Evolutionary conservation across 1,140 invertebrate genomes (phyloP), one percentile per base, ranked within the genome.

Genomic region (Coenobita brevimanus): DNA sequence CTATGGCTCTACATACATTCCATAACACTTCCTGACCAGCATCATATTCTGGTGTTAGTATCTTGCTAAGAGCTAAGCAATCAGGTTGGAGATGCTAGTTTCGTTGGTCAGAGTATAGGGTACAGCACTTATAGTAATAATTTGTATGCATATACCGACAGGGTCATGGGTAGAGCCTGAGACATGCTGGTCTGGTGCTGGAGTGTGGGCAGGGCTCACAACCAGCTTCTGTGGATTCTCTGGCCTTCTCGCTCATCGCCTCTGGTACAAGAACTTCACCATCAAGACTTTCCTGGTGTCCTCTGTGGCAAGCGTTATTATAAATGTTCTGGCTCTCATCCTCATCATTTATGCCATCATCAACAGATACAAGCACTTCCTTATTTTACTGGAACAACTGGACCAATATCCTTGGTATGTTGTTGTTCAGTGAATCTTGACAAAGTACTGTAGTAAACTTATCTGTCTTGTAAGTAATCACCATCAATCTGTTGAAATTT

Each of bases 201-300:
- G 84, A 43, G 75, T 86, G 62, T 86, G 84, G 84, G 43, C 36
- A 13, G 75, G 84, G 3, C 43, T 86, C n/a, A 10, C 75, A 6
- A 54, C 84, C 30, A 21, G 54, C 1, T 50, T 38, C 8, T 86
- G 84, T 27, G 84, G 84, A 6, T 6, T 86, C 24, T 79, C 57
- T 2, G 84, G 84, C 13, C 57, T 86, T 10, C 24, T 86, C n/a
- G 84, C 84, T 27, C 62, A 86, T 21, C 24, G 43, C 17, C 64
- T 86, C 8, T 86, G 84, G 84, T 86, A 86, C 62, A 86, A 86
- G 73, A 86, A 86, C 73, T 79, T 69, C 62, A 79, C 38, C 30
- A 86, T 86, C 41, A 86, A 79, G 75, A 24, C 76, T 15, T 86
- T 86, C 84, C 73, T 86, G 60, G 84, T 86, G 13, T 36, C 60